Evolutionary conservation across 2,797 vertebrate genomes (phyloP).

Genomic region (Fistularia commersonii): DNA sequence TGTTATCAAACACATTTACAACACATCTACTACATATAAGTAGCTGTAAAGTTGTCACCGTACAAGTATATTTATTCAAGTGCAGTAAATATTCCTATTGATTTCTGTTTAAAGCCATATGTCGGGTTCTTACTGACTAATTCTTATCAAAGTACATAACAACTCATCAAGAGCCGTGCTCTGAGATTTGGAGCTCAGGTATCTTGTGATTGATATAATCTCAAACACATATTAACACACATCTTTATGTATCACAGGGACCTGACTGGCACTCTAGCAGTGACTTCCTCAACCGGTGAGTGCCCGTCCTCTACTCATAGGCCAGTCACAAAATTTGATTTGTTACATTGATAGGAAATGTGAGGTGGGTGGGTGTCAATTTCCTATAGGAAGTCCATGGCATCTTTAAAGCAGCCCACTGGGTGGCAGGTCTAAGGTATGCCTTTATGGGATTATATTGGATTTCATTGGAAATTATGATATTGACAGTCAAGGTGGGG

Average conservation of each 20-base stretch:
- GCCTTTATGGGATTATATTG: no score
- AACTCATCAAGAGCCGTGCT: no score
- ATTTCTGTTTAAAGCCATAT: no score
- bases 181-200: background rate
- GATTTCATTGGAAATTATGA: no score
- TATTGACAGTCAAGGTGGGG: no score
- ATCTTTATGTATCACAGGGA: conserved; percentile 77
- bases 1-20: no score
- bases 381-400: conserved; percentile 35
- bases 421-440: conserved; percentile 16
- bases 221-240: conserved; percentile 51
- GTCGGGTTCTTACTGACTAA: background rate
- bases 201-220: background rate
- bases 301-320: conserved; percentile 22
- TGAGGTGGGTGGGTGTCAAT: conserved; percentile 32
- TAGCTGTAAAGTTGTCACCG: no score
- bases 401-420: conserved; percentile 35
- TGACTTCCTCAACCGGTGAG: conserved; percentile 78
- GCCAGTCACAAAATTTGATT: background rate
- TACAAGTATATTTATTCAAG: background rate
- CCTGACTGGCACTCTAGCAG: conserved; percentile 74
- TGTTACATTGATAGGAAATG: conserved; percentile 19
- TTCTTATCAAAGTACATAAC: background rate
- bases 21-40: no score
- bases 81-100: background rate